Evolutionary conservation across 2,797 vertebrate genomes (phyloP), one percentile per base, ranked within the genome.

Genomic region (Kryptolebias ocellatus): DNA sequence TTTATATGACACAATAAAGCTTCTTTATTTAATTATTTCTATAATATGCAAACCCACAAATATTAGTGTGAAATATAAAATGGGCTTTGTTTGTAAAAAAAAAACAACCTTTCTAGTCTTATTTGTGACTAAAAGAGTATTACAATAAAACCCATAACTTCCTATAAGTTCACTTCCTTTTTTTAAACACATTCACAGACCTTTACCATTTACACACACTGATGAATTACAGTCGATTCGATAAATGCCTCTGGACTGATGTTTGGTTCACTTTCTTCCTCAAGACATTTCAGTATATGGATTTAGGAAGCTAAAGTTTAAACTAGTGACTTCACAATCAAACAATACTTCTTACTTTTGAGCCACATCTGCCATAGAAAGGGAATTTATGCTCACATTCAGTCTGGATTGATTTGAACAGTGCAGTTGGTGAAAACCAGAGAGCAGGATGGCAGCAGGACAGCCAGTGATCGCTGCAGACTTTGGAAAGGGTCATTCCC

Each of bases 351-450:
- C 18, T 28, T 28, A 16, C 17, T 46, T 14, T 42, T 31, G 52
- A 31, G n/a, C 39, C 24, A 54, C 44, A 12, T 29, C 18, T 18
- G 17, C 17, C 29, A 5, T 20, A 15, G 16, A 28, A 49, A 55
- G 15, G 18, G 16, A 53, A 34, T 51, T 12, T 24, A 44, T 51
- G 29, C 53, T 56, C 20, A 47, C 17, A 29, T 55, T 86, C 72
- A 91, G 44, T 94, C 92, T 49, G 80, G 67, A 66, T 79, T 91
- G 24, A 84, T 74, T 59, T 90, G 87, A 79, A 93, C 84, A 2
- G 90, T 90, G 79, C 94, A 95, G 53, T 92, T 84, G 29, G 87
- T 94, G 73, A 94, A 94, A 70, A 91, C 74, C 5, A 94, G 63
- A 0, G 58, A 70, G 81, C 94, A 95, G 31, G 79, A 87, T 4